Evolutionary conservation across 1,140 invertebrate species (phyloP).

Genomic region (Carposina sasakii): DNA sequence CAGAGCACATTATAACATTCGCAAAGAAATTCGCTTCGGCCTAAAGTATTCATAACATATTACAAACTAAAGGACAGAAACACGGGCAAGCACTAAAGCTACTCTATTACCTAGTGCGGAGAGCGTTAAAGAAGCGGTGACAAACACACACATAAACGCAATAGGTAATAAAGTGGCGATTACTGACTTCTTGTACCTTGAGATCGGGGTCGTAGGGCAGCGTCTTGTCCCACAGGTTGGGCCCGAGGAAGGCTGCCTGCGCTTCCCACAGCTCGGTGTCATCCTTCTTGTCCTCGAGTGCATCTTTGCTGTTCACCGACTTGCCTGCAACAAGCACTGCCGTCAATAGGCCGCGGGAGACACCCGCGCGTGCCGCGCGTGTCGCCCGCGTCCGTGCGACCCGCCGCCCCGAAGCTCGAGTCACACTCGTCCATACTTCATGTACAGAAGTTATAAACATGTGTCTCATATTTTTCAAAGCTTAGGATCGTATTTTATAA

Average conservation of each 20-base stretch:
- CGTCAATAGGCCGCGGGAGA: slow-evolving; percentile 35
- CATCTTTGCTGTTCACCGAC: slow-evolving; percentile 76
- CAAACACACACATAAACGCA: slow-evolving; percentile 54
- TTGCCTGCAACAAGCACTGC: slow-evolving; percentile 72
- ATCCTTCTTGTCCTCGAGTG: slow-evolving; percentile 86
- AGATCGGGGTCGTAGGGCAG: slow-evolving; percentile 92
- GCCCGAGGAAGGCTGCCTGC: slow-evolving; percentile 93
- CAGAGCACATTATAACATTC: slow-evolving; percentile 11
- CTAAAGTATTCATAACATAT: background rate
- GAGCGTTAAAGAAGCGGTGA: slow-evolving; percentile 35
- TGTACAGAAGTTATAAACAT: no score
- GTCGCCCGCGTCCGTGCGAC: slow-evolving; percentile 17
- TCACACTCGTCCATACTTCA: no score
- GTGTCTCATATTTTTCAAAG: no score
- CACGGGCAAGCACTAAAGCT: no score
- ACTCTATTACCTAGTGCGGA: slow-evolving; percentile 60
- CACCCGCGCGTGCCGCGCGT: no score
- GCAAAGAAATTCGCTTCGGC: slow-evolving; percentile 16
- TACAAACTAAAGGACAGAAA: background rate
- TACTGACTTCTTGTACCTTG: slow-evolving; percentile 87
- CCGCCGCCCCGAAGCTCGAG: slow-evolving; percentile 9
- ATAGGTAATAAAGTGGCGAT: slow-evolving; percentile 66
- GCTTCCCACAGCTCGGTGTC: slow-evolving; percentile 91
- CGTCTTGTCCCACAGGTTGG: slow-evolving; percentile 95
- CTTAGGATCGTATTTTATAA: no score